A percentile compares a stretch with the other conserved stretches of the same genome.
Conservation (phyloP, 2,888 invertebrate genomes). For the Ophion ellenae region DNA sequence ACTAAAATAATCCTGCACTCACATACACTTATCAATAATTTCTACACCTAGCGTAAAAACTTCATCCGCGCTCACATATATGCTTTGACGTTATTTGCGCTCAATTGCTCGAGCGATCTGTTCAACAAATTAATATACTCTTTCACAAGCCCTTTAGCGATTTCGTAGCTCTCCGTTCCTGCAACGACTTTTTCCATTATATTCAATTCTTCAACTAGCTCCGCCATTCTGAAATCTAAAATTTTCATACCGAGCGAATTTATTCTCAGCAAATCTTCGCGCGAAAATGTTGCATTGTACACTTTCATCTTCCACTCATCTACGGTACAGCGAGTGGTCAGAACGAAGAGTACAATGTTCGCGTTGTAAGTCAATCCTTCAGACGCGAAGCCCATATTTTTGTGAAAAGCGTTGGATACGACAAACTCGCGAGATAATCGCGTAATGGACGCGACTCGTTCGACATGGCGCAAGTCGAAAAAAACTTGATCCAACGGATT, state of each 20-base stretch:
- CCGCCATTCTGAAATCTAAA: conserved; percentile 69
- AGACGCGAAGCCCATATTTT: conserved; percentile 87
- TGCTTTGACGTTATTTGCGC: background rate
- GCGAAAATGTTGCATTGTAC: conserved; percentile 72
- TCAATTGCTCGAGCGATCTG: conserved; percentile 41
- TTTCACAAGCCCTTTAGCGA: conserved; percentile 73
- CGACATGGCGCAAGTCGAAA: conserved; percentile 86
- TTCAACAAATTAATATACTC: conserved; percentile 71
- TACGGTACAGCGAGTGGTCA: conserved; percentile 67
- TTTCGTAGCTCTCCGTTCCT: conserved; percentile 73
- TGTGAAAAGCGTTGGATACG: conserved; percentile 86
- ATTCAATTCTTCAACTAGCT: conserved; percentile 66
- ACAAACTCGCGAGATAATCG: conserved; percentile 87
- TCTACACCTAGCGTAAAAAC: background rate
- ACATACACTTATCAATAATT: conserved; percentile 6
- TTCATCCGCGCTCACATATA: conserved; percentile 10
- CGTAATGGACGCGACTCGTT: conserved; percentile 82
- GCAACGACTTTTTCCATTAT: conserved; percentile 71
- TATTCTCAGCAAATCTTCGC: conserved; percentile 69
- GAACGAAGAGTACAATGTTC: conserved; percentile 76
- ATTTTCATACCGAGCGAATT: conserved; percentile 70
- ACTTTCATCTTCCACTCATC: conserved; percentile 75
- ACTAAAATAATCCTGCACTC: background rate
- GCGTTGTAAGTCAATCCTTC: conserved; percentile 89
- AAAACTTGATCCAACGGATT: conserved; percentile 89